A percentile compares a stretch with the other conserved stretches of the same genome.
Conservation (phyloP, 2,888 invertebrate species). For the Thyatira batis region DNA sequence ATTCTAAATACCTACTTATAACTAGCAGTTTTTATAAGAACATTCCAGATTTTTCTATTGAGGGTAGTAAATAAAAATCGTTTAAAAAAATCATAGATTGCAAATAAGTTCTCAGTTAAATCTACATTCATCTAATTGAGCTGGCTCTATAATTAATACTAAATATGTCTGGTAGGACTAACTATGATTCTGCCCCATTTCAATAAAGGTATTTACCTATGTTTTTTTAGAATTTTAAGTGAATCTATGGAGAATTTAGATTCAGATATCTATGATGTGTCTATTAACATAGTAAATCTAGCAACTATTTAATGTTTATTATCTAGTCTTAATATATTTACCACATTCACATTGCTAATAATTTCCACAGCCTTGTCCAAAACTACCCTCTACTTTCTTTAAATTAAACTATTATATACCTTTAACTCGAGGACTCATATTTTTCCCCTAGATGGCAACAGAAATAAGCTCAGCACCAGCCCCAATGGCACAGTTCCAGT, state of each 20-base stretch:
- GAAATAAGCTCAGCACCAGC: conserved; percentile 60
- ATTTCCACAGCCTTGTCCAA: background rate
- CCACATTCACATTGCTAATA: too few species aligned
- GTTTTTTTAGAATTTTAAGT: too few species aligned
- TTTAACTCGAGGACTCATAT: too few species aligned
- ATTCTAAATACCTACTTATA: background rate
- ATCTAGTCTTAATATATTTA: too few species aligned
- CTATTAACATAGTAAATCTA: too few species aligned
- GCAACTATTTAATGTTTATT: too few species aligned
- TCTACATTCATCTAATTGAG: background rate
- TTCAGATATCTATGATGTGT: too few species aligned
- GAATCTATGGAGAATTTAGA: too few species aligned
- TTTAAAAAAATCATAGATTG: too few species aligned
- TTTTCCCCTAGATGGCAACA: conserved; percentile 68
- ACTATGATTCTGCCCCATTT: background rate
- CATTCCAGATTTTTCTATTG: background rate
- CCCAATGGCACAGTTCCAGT: conserved; percentile 66
- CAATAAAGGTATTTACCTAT: background rate
- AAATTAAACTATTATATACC: too few species aligned
- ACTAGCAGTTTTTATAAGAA: background rate
- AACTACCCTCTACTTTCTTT: background rate
- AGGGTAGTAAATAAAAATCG: background rate
- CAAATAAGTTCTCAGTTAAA: background rate
- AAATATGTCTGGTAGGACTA: background rate
- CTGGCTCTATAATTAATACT: background rate